These are phyloP conservation scores for Puntigrus tetrazona DNA, from an alignment of 2,113 vertebrate genomes.

Conservation along the genomic window DNA sequence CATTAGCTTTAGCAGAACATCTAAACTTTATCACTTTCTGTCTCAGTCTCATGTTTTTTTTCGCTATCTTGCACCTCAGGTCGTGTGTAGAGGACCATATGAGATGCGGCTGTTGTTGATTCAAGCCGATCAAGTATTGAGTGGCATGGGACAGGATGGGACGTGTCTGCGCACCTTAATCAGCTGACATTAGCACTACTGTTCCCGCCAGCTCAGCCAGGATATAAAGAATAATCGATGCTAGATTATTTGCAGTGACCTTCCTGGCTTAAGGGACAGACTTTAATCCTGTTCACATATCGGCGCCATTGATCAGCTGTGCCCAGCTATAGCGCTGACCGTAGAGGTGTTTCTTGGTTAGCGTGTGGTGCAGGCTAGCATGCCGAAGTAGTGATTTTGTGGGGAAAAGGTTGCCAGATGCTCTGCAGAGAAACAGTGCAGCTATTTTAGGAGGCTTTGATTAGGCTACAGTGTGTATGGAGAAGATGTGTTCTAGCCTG, in stretches of 20 bases:
- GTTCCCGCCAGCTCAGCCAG: slow-evolving; percentile 1
- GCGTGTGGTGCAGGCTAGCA: background rate
- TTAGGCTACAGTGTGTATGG: background rate
- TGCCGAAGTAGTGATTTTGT: background rate
- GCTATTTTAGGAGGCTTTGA: slow-evolving; percentile 38
- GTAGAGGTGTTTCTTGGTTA: background rate
- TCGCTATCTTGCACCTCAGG: background rate
- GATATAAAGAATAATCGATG: slow-evolving; percentile 46
- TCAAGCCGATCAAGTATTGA: slow-evolving; percentile 26
- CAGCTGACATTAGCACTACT: slow-evolving; percentile 37
- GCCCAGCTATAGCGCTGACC: background rate
- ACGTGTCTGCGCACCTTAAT: slow-evolving; percentile 37
- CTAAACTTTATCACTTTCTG: background rate
- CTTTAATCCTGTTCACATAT: slow-evolving; percentile 27
- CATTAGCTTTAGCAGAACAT: background rate
- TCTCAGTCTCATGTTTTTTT: background rate
- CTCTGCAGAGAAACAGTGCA: background rate
- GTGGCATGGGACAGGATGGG: slow-evolving; percentile 23
- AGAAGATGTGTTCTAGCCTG: slow-evolving; percentile 1
- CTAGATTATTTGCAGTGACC: slow-evolving; percentile 41
- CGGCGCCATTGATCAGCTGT: slow-evolving; percentile 24
- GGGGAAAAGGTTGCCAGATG: background rate
- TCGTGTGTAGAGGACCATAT: background rate
- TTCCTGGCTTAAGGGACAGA: slow-evolving; percentile 20
- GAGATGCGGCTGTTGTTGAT: slow-evolving; percentile 7